Evolutionary conservation across 2,888 invertebrate genomes (phyloP), one percentile per base, ranked within the genome.

Genomic region (Microplitis deprimator): DNA sequence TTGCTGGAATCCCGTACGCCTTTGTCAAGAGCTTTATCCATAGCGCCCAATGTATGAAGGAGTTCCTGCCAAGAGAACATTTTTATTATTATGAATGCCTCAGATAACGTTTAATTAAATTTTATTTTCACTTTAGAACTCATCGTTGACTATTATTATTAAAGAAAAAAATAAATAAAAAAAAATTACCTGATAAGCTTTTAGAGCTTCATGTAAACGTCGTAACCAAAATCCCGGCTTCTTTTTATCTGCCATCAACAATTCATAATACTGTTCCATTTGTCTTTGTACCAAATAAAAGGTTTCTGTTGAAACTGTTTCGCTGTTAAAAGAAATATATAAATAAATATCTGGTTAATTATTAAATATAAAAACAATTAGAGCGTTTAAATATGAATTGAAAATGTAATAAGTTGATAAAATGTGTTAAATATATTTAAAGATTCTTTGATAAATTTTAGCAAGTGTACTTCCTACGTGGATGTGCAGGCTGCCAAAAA

Each of bases 271-370:
- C 80, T 93, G 93, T 86, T 97, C 97, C 92, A 98, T 93, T 91
- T 97, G 95, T 84, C 96, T 96, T 90, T 98, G 98, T 7, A 98
- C 95, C 90, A 96, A 96, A 91, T 99, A 97, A 90, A 99, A 98
- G 85, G 95, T 94, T 80, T 95, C 94, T 5, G 97, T 94, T 17
- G 97, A 96, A 92, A 98, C 93, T 1, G 98, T 98, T 91, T 98
- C 98, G 89, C 97, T 97, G 89, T 6, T 39, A 50, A 10, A 8
- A 20, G 1, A 61, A 5, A 39, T 16, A 50, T 10, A 50, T 50
- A 1, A 75, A 61, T 68, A 7, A 39, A 68, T n/a, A 73, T 64
- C 29, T 29, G 29, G 29, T 29, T 73, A 64, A 13, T n/a, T 40
- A 41, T n/a, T 50, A 50, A 70, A 62, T 16, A 16, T n/a, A 2